phyloP scores from a whole-genome alignment of 2,888 invertebrate genomes.

The Polydrusus cervinus region DNA sequence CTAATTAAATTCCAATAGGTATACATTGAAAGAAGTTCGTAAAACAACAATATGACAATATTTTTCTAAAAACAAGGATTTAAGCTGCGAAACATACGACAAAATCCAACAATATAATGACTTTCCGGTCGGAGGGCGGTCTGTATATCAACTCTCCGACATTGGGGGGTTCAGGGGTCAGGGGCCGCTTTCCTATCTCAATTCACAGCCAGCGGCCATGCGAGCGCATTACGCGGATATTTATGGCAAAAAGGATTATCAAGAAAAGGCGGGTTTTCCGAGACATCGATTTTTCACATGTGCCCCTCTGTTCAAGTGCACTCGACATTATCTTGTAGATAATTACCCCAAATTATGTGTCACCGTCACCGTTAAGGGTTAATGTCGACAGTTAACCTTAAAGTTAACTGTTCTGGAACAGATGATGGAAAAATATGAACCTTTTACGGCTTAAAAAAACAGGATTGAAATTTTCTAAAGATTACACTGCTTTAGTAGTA shows the following conservation, averaged over 20 bases:
- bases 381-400: slow-evolving; percentile 31
- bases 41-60: too few species aligned
- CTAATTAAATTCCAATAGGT: too few species aligned
- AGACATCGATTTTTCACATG: slow-evolving; percentile 71
- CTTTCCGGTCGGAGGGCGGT: slow-evolving; percentile 56
- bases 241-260: slow-evolving; percentile 70
- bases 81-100: slow-evolving; percentile 15
- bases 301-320: slow-evolving; percentile 64
- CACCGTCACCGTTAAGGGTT: slow-evolving; percentile 46
- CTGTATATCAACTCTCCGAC: slow-evolving; percentile 56
- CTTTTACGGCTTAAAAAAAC: neutral
- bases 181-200: slow-evolving; percentile 65
- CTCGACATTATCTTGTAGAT: slow-evolving; percentile 58
- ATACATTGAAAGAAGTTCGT: too few species aligned
- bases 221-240: slow-evolving; percentile 69
- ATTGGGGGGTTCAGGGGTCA: slow-evolving; percentile 51
- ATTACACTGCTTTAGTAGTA: too few species aligned
- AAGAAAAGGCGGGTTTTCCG: slow-evolving; percentile 69
- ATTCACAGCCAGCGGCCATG: slow-evolving; percentile 71
- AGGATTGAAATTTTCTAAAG: too few species aligned
- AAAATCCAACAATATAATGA: slow-evolving; percentile 52
- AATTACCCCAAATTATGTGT: slow-evolving; percentile 58
- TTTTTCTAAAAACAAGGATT: neutral
- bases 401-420: slow-evolving; percentile 38
- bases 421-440: neutral